A percentile compares a stretch with the other conserved stretches of the same genome.
These are phyloP conservation scores for Steinernema khuongi DNA, from an alignment of 1,140 invertebrate species.

Conservation along the genomic window DNA sequence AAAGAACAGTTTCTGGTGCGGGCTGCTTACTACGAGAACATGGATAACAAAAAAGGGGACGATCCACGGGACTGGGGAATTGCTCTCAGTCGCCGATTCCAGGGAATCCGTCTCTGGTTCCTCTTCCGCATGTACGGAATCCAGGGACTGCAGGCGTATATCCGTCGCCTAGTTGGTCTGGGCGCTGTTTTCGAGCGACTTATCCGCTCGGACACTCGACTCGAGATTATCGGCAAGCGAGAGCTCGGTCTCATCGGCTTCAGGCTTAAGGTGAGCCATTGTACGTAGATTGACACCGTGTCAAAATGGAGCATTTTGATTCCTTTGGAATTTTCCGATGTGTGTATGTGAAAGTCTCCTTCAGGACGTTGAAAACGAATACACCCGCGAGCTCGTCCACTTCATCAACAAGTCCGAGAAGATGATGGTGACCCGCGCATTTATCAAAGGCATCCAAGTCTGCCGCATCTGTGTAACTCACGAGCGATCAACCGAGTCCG, in stretches of 20 bases:
- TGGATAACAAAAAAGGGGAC: background rate
- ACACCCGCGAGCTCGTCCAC: slow-evolving; percentile 5
- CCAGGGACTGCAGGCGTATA: slow-evolving; percentile 71
- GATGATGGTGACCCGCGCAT: background rate
- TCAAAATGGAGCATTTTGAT: background rate
- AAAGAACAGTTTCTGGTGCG: slow-evolving; percentile 54
- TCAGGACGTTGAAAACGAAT: background rate
- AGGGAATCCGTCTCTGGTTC: slow-evolving; percentile 85
- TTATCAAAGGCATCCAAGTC: slow-evolving; percentile 7
- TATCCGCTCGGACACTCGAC: slow-evolving; percentile 58
- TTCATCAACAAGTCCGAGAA: slow-evolving; percentile 17
- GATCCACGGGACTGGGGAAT: slow-evolving; percentile 80
- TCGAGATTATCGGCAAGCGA: slow-evolving; percentile 70
- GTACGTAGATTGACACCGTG: too few species aligned
- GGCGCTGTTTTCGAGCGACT: background rate
- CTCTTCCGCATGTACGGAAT: slow-evolving; percentile 76
- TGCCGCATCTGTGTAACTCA: slow-evolving; percentile 3
- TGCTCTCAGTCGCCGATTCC: slow-evolving; percentile 76
- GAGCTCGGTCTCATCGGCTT: slow-evolving; percentile 79
- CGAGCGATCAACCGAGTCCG: slow-evolving; percentile 17
- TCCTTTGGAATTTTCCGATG: background rate
- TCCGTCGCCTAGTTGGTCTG: slow-evolving; percentile 63
- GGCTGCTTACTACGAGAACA: slow-evolving; percentile 16
- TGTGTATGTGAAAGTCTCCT: background rate
- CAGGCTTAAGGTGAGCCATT: slow-evolving; percentile 70